Evolutionary conservation across 2,888 invertebrate genomes (phyloP).

Genomic region (Tenthredo livida): DNA sequence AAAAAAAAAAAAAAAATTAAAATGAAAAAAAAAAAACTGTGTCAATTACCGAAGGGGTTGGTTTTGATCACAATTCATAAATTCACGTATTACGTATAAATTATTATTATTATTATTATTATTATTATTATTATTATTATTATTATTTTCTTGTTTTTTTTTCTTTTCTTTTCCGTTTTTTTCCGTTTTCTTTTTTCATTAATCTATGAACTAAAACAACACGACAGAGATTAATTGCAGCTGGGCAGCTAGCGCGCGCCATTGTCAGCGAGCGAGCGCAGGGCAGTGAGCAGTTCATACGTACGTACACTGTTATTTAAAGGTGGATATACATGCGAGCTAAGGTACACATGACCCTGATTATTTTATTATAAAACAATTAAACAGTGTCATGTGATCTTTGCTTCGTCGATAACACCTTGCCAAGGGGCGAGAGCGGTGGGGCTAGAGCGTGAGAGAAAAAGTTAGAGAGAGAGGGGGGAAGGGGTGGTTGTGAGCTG

Average conservation of each 20-base stretch:
- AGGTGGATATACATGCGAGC: conserved; percentile 71
- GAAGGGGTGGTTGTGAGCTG: conserved; percentile 54
- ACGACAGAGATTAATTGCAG: conserved; percentile 70
- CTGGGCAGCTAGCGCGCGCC: conserved; percentile 66
- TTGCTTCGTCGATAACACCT: conserved; percentile 62
- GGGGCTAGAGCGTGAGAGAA: not conserved
- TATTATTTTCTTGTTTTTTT: not conserved
- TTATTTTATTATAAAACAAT: conserved; percentile 47
- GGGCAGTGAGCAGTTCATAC: conserved; percentile 77
- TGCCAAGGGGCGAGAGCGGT: conserved; percentile 60
- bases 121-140: not conserved
- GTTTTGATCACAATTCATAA: not conserved
- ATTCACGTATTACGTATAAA: conserved; percentile 11
- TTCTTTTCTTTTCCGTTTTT: not conserved
- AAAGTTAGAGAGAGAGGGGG: not conserved
- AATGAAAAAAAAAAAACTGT: not conserved
- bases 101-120: not conserved
- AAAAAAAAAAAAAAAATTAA: not conserved
- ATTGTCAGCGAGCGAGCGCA: conserved; percentile 74
- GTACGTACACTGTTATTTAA: conserved; percentile 71
- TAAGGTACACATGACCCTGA: conserved; percentile 61
- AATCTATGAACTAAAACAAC: conserved; percentile 18
- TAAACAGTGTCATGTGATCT: conserved; percentile 62
- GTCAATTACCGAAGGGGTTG: not conserved
- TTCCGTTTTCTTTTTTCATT: not conserved